Conservation (phyloP, 1,140 invertebrate species). For the Agraylea sexmaculata region DNA sequence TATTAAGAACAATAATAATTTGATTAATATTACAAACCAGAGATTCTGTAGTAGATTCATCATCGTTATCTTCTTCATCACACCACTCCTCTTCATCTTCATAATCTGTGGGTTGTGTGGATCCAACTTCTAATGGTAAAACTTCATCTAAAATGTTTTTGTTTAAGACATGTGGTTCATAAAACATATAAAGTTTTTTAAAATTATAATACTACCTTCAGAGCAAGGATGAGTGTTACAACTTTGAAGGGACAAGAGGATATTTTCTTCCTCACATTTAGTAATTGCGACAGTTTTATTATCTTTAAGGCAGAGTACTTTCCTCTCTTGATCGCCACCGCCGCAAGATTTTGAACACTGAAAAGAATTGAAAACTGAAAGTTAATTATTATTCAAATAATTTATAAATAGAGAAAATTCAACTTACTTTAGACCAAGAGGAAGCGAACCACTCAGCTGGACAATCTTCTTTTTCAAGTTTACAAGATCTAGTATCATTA, state of each 20-base stretch:
- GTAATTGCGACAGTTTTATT: conserved; percentile 43
- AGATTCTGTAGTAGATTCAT: conserved; percentile 40
- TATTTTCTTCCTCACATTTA: conserved; percentile 52
- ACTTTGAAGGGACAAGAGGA: conserved; percentile 52
- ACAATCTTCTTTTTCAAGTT: conserved; percentile 54
- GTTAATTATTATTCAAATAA: conserved; percentile 3
- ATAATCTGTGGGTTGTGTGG: conserved; percentile 38
- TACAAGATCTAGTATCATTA: conserved; percentile 55
- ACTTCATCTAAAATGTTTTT: conserved; percentile 45
- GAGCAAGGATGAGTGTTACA: conserved; percentile 66
- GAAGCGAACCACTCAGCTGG: conserved; percentile 79
- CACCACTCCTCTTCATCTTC: conserved; percentile 40
- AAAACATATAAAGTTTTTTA: conserved; percentile 3
- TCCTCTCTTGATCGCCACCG: conserved; percentile 59
- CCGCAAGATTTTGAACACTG: conserved; percentile 74
- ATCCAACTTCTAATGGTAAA: conserved; percentile 47
- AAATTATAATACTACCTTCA: conserved; percentile 38
- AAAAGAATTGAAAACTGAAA: conserved; percentile 14
- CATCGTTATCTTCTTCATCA: conserved; percentile 44
- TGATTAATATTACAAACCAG: no score
- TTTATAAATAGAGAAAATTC: neutral
- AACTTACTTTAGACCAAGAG: conserved; percentile 63
- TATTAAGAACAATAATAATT: conserved; percentile 21
- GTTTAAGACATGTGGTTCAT: conserved; percentile 4
- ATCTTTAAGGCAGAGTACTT: conserved; percentile 69